Percentiles rank a stretch among this genome's conserved stretches.
Evolutionary conservation across 2,888 invertebrate species (phyloP).

Genomic region (Thymelicus lineola): DNA sequence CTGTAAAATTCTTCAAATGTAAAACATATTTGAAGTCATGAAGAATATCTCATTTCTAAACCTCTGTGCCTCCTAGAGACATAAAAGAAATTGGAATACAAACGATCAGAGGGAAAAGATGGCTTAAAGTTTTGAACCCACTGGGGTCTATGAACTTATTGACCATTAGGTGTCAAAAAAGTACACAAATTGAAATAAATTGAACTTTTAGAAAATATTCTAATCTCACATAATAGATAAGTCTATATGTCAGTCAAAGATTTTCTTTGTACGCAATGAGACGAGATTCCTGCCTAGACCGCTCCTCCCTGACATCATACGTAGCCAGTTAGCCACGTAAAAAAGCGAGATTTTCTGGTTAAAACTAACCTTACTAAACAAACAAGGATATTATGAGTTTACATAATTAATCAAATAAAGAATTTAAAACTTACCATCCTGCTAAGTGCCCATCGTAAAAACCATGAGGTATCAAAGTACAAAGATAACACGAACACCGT

Average conservation of each 20-base stretch:
- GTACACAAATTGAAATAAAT: no score
- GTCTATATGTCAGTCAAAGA: background rate
- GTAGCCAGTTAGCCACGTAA: background rate
- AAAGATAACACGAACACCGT: constrained; percentile 14
- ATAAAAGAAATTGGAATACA: no score
- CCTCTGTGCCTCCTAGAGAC: no score
- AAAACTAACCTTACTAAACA: background rate
- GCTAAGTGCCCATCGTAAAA: background rate
- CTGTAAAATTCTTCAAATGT: no score
- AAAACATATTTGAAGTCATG: no score
- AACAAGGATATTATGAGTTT: background rate
- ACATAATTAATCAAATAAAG: background rate
- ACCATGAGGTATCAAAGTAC: background rate
- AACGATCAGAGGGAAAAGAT: no score
- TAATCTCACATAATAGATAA: background rate
- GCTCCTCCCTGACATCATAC: background rate
- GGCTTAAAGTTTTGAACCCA: no score
- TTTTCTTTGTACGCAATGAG: background rate
- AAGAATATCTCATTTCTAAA: no score
- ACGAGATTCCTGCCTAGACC: background rate
- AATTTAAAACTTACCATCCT: background rate
- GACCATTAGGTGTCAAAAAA: no score
- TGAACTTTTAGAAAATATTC: no score
- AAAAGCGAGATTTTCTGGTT: background rate
- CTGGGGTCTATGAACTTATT: no score